Conservation (phyloP, 2,113 vertebrate genomes). For the Neodontobutis hainanensis region DNA sequence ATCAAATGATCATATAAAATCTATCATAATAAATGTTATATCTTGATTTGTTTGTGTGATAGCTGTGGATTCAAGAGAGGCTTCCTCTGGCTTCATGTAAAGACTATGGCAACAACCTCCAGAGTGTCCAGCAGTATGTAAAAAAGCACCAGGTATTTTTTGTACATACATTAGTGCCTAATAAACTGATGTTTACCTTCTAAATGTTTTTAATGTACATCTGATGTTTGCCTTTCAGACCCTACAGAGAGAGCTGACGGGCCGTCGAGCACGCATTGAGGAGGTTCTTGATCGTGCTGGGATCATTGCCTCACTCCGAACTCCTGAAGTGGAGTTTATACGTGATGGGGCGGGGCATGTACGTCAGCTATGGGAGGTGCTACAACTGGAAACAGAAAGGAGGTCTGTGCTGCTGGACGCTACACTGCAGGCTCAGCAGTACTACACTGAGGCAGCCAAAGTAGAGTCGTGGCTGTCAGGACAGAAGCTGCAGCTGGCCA, state of each 20-base stretch:
- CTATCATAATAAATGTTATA: conserved; percentile 5
- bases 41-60: conserved; percentile 25
- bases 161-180: not conserved
- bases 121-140: conserved; percentile 87
- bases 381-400: conserved; percentile 83
- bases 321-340: conserved; percentile 82
- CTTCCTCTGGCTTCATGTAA: conserved; percentile 87
- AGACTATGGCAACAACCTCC: conserved; percentile 89
- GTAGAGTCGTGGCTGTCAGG: conserved; percentile 93
- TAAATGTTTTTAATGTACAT: not conserved
- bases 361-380: conserved; percentile 85
- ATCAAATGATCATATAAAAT: too few species aligned
- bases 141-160: conserved; percentile 88
- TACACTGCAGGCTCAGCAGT: conserved; percentile 86
- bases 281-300: conserved; percentile 79
- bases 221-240: conserved; percentile 74
- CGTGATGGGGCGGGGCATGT: conserved; percentile 82
- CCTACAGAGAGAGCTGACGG: conserved; percentile 88
- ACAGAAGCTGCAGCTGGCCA: conserved; percentile 90
- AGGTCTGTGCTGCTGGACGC: conserved; percentile 83
- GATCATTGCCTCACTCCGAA: conserved; percentile 80
- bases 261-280: conserved; percentile 84
- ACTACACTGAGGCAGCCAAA: conserved; percentile 87
- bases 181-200: conserved; percentile 6
- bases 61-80: conserved; percentile 93